Base-by-base conservation (phyloP, 2,113 vertebrate genomes). In the Tenrec ecaudatus region DNA sequence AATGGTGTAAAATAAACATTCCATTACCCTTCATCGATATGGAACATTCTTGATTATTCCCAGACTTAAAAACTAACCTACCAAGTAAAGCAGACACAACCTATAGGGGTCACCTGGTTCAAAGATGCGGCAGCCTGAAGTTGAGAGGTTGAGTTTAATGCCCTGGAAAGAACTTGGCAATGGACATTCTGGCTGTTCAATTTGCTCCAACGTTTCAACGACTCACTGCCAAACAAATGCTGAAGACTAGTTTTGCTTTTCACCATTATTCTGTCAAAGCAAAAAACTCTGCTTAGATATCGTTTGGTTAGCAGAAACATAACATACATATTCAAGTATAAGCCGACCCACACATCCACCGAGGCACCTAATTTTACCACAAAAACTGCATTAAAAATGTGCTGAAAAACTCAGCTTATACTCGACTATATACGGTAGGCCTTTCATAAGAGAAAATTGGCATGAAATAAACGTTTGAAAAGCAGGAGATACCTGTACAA, bases 401-500 rank as follows among this genome's bases (percentile, higher is more conserved):
- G 47, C 47, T 53, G 47, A 53, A 53, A 53, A 53, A 53, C 47
- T 53, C 9, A 10, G 47, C 47, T 53, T 53, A 53, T 53, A 10
- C 47, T 53, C 47, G 9, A 15, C 29, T 68, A 68, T 23, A 53
- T 68, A 68, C 12, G 11, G 12, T 68, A 68, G 29, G 66, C 12
- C 66, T 68, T 31, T 68, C 29, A 31, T 31, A 68, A 68, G 31
- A 68, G 66, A 11, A 14, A 31, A 68, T 11, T 68, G 29, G 66
- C 66, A 10, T 68, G 31, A 68, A 68, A 31, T 31, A 19, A 68
- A 68, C 66, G 31, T 66, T 66, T 68, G 66, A 68, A 68, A 68
- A 68, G 66, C 9, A 29, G 66, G 29, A 16, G 29, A 31, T 31
- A 68, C 29, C 66, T 68, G 66, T 68, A 98, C 95, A 98, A 94